Evolutionary conservation across 2,113 vertebrate genomes (phyloP).

Genomic region (Podiceps cristatus): DNA sequence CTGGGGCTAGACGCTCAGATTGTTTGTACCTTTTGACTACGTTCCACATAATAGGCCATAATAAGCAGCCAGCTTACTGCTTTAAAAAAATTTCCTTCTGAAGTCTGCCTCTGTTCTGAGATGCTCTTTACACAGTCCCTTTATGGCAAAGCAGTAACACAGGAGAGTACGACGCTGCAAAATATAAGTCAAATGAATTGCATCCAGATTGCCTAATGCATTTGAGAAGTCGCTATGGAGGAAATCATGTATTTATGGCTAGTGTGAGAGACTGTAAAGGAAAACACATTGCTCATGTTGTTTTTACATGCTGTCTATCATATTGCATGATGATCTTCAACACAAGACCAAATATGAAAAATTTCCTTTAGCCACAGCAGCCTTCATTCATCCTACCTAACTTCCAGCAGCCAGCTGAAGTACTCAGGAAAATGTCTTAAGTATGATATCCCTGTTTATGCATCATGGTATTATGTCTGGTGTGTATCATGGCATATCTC

Average conservation of each 20-base stretch:
- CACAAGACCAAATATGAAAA: neutral
- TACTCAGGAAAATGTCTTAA: neutral
- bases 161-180: neutral
- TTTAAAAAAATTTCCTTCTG: slow-evolving; percentile 26
- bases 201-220: neutral
- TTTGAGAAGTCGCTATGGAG: neutral
- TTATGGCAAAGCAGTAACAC: neutral
- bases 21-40: slow-evolving; percentile 14
- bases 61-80: slow-evolving; percentile 12
- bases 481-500: neutral
- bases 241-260: neutral
- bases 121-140: neutral
- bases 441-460: neutral
- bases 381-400: neutral
- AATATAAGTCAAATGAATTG: neutral
- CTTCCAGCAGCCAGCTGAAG: neutral
- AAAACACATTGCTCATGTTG: neutral
- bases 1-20: slow-evolving; percentile 11
- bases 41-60: neutral
- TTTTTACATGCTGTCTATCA: neutral
- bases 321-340: neutral
- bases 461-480: neutral
- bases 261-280: neutral
- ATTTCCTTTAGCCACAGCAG: neutral
- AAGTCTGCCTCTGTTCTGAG: neutral